Percentiles rank a stretch among this genome's conserved stretches.
phyloP scores from a whole-genome alignment of 2,113 vertebrate species.

The Odontophorus gujanensis region DNA sequence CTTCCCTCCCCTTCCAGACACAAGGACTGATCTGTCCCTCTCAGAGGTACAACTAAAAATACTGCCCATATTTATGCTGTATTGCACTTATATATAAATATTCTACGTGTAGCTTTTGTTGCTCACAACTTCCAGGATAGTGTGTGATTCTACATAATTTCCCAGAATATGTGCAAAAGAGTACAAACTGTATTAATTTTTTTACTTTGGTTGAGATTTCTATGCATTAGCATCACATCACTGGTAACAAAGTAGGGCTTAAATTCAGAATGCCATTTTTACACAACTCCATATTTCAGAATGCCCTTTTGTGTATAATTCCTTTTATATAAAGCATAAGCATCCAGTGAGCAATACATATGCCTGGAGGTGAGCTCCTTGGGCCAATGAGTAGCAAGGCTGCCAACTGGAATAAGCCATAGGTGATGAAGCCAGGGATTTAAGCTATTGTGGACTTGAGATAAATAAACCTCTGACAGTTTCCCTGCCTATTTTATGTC shows the following conservation, averaged over 20 bases:
- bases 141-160: neutral
- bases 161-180: neutral
- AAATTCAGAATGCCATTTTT: neutral
- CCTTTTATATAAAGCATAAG: neutral
- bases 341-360: neutral
- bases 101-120: neutral
- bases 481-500: neutral
- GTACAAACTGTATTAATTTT: neutral
- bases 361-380: neutral
- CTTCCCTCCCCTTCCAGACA: neutral
- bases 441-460: fast-evolving
- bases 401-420: neutral
- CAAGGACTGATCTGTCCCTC: neutral
- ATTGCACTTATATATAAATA: neutral
- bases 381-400: neutral
- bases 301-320: neutral
- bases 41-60: neutral
- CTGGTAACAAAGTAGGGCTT: neutral
- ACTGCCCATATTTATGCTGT: neutral
- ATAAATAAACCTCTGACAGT: neutral
- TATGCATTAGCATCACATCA: neutral
- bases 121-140: neutral
- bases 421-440: neutral
- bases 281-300: neutral
- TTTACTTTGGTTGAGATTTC: neutral